These are phyloP conservation scores for Parazoanthus swiftii DNA, from an alignment of 92 coral and sea anemone species.

Conservation along the genomic window DNA sequence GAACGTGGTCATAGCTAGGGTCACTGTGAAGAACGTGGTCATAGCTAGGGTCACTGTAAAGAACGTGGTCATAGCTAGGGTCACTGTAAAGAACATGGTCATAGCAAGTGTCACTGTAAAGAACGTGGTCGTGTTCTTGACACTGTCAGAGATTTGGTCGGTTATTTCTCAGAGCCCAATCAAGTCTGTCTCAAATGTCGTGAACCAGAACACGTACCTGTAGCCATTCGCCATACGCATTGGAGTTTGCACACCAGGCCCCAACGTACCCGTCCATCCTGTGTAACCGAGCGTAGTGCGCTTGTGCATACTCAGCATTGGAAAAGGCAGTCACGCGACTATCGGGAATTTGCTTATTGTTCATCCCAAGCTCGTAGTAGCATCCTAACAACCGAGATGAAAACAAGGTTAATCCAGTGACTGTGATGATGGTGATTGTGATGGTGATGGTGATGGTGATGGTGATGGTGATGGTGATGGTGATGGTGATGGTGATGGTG, in stretches of 20 bases:
- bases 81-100: too few relatives aligned
- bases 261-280: slow-evolving; percentile 61
- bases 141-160: neutral
- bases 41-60: too few relatives aligned
- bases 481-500: neutral
- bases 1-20: too few relatives aligned
- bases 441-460: neutral
- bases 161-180: neutral
- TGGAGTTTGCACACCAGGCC: slow-evolving; percentile 79
- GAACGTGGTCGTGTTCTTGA: neutral
- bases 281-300: slow-evolving; percentile 75
- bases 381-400: slow-evolving; percentile 46
- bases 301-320: slow-evolving; percentile 39
- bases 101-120: too few relatives aligned
- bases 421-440: neutral
- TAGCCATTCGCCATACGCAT: slow-evolving; percentile 63
- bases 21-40: too few relatives aligned
- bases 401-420: neutral
- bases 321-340: slow-evolving; percentile 66
- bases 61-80: too few relatives aligned
- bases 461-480: neutral
- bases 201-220: slow-evolving; percentile 49
- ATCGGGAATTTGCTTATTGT: slow-evolving; percentile 51
- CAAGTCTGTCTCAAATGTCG: neutral
- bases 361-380: slow-evolving; percentile 71